phyloP scores from a whole-genome alignment of 2,113 vertebrate species.

The Alligator sinensis region DNA sequence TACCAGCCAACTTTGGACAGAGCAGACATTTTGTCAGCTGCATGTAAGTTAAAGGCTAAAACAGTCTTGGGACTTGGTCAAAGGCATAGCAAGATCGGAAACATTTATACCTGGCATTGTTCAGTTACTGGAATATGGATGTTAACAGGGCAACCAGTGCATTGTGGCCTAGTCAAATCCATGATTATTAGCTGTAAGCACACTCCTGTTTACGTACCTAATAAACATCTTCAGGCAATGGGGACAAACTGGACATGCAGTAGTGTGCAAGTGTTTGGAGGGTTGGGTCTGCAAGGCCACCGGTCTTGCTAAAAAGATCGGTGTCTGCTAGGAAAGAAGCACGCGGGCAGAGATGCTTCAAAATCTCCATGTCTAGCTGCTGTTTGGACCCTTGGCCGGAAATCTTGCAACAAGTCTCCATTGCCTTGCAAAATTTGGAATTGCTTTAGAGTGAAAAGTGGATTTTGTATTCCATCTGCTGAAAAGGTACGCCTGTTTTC shows the following conservation, averaged over 20 bases:
- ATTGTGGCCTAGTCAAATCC: background rate
- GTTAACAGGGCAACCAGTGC: background rate
- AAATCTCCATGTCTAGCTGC: background rate
- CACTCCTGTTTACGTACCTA: rapidly evolving
- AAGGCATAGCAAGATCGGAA: background rate
- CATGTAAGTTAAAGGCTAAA: background rate
- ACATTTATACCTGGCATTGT: background rate
- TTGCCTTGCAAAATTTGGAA: background rate
- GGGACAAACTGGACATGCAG: background rate
- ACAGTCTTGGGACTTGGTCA: background rate
- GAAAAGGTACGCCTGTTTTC: too few species aligned
- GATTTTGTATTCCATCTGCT: background rate
- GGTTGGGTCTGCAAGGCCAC: background rate
- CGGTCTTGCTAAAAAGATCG: background rate
- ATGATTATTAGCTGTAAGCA: background rate
- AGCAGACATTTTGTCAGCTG: background rate
- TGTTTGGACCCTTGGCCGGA: background rate
- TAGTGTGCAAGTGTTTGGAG: background rate
- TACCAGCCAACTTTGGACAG: background rate
- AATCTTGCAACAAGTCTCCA: background rate
- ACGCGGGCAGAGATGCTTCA: background rate
- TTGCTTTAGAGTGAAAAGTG: background rate
- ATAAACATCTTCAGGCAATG: background rate
- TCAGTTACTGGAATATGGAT: rapidly evolving
- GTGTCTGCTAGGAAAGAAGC: background rate